A percentile compares a stretch with the other conserved stretches of the same genome.
Evolutionary conservation across 2,797 vertebrate genomes (phyloP).

Genomic region (Zonotrichia albicollis): DNA sequence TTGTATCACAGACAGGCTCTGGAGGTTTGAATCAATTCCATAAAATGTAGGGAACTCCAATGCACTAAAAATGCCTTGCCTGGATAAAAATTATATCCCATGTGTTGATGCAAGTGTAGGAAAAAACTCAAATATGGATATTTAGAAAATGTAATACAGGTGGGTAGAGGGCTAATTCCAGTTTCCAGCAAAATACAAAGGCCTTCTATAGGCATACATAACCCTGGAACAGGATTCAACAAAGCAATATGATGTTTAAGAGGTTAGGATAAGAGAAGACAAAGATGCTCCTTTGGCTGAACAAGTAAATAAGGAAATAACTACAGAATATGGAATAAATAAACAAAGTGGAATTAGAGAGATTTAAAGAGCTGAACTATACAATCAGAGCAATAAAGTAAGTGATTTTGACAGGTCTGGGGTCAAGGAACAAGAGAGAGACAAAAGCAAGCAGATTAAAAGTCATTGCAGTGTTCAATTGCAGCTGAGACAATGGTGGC

Average conservation of each 20-base stretch:
- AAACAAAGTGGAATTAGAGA: background rate
- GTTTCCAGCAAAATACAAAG: background rate
- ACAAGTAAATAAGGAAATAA: background rate
- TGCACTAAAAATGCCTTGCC: background rate
- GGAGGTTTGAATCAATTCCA: background rate
- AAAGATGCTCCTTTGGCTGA: background rate
- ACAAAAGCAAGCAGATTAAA: conserved; percentile 30
- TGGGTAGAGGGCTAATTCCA: background rate
- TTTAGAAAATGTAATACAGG: background rate
- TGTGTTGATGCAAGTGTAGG: background rate
- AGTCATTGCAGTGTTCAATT: conserved; percentile 22
- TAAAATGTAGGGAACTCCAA: background rate
- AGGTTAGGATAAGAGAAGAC: background rate
- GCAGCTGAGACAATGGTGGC: conserved; percentile 23
- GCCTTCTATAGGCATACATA: background rate
- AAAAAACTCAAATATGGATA: background rate
- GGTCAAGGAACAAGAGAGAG: background rate
- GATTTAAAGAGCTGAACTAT: background rate
- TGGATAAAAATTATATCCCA: background rate
- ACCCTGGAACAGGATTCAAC: background rate
- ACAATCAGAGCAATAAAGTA: background rate
- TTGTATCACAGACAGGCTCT: background rate
- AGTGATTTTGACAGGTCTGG: background rate
- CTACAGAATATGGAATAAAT: background rate
- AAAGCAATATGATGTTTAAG: background rate